phyloP scores from a whole-genome alignment of 1,140 invertebrate species.

The Frieseomelitta varia region DNA sequence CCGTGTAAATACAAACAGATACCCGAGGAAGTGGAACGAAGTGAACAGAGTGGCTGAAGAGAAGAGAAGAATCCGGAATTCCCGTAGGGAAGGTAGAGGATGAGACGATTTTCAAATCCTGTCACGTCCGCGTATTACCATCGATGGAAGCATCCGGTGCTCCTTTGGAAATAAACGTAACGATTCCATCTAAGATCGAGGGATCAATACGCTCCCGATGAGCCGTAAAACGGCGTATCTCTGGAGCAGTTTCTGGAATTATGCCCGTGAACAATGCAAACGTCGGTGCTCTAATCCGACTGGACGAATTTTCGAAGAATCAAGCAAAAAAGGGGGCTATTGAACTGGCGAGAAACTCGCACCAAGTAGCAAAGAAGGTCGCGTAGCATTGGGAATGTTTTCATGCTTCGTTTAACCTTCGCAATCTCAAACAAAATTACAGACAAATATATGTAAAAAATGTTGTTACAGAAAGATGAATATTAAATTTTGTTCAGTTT shows the following conservation, averaged over 20 bases:
- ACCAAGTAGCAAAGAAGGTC: too few relatives aligned
- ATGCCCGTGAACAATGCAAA: constrained; percentile 49
- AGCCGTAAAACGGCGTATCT: constrained; percentile 53
- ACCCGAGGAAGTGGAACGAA: constrained; percentile 8
- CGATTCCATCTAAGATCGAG: constrained; percentile 60
- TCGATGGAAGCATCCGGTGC: constrained; percentile 53
- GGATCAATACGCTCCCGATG: constrained; percentile 60
- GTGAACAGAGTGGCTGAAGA: background rate
- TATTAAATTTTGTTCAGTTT: too few relatives aligned
- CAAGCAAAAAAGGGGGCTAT: background rate
- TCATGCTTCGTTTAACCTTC: too few relatives aligned
- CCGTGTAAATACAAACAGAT: constrained; percentile 56
- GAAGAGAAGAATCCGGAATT: background rate
- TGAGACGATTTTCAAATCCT: constrained; percentile 62
- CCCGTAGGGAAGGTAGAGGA: constrained; percentile 22
- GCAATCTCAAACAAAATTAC: too few relatives aligned
- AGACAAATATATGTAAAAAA: too few relatives aligned
- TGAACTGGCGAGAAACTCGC: background rate
- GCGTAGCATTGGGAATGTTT: too few relatives aligned
- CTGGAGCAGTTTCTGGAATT: constrained; percentile 48
- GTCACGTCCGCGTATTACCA: constrained; percentile 66
- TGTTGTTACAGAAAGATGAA: background rate
- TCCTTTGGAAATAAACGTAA: constrained; percentile 64
- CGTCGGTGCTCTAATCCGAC: constrained; percentile 26
- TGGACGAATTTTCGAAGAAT: constrained; percentile 28